Base-by-base conservation (phyloP, 1,140 invertebrate genomes). In the Ceratoteleas bidentatus region DNA sequence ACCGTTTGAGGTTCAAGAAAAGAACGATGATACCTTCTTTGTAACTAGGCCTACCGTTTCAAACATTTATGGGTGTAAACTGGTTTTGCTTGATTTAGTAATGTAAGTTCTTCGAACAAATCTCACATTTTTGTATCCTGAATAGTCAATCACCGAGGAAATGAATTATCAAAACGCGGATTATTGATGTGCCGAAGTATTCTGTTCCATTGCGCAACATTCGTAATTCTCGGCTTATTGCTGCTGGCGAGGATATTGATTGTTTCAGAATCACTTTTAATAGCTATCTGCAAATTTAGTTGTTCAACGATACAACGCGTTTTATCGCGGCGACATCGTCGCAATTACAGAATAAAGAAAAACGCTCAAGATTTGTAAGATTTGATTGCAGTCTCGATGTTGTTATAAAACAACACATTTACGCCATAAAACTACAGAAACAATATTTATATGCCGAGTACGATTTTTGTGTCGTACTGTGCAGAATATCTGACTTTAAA, bases 1-100 rank as follows among this genome's bases (percentile, higher is more conserved):
- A 7, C 47, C 62, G 49, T 66, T 54, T 36, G 61, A 61, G 54
- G 58, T 79, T 68, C 61, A 66, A 73, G 73, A 76, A 76, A 76
- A 61, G 49, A 32, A 43, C 49, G 73, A 76, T 68, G 64, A 76
- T 76, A 62, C 73, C 73, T 76, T 76, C 73, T 76, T 68, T 76
- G 73, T 61, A 68, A 76, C 73, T 76, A 76, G 73, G 38, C 50
- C 38, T 62, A 62, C 32, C 56, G 53, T 58, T 52, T 76, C 73
- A 66, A 74, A 65, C 61, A 58, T 68, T 68, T 76, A 75, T 15
- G 72, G 54, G 56, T 75, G 64, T 24, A 76, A 76, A 76, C 73
- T 61, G 62, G 73, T 76, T 76, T 76, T 38, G 62, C 49, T 68
- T 52, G 62, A 76, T 76, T 76, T 68, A 76, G 62, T 56, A 66